A percentile compares a stretch with the other conserved stretches of the same genome.
These are phyloP conservation scores for Alcedo quadribrachys DNA, from an alignment of 2,797 vertebrate species.

Conservation along the genomic window DNA sequence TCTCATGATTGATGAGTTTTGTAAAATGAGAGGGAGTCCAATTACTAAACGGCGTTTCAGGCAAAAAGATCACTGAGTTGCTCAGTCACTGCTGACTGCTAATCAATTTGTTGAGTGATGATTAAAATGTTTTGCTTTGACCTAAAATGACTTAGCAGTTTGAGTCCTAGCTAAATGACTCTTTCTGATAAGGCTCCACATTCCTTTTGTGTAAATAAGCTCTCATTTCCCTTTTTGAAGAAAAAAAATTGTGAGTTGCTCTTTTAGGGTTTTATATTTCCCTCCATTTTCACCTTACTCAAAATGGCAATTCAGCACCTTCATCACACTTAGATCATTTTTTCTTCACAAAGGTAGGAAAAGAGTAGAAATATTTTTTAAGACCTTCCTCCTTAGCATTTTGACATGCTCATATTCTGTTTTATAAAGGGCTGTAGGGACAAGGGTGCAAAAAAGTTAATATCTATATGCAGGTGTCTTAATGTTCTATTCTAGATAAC, in stretches of 20 bases:
- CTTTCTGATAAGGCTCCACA: not conserved
- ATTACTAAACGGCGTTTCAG: constrained; percentile 6
- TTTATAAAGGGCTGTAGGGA: not conserved
- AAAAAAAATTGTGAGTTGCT: not conserved
- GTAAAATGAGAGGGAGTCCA: constrained; percentile 19
- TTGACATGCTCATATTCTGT: not conserved
- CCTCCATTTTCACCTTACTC: not conserved
- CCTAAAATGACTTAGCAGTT: constrained; percentile 23
- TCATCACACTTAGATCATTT: not conserved
- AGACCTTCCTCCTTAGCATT: not conserved
- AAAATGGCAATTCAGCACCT: not conserved
- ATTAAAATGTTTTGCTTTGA: constrained; percentile 51
- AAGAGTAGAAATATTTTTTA: not conserved
- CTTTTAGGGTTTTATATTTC: not conserved
- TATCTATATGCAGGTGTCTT: not conserved
- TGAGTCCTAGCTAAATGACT: not conserved
- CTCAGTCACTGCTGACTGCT: constrained; percentile 21
- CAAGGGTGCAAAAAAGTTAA: not conserved
- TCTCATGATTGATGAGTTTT: constrained; percentile 36
- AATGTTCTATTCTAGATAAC: not conserved
- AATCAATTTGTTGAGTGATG: constrained; percentile 34
- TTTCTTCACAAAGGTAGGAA: not conserved
- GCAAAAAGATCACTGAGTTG: constrained; percentile 21
- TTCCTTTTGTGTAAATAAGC: not conserved
- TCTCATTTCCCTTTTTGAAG: not conserved